Evolutionary conservation across 2,113 vertebrate genomes (phyloP), one percentile per base, ranked within the genome.

Genomic region (Gallinago media): DNA sequence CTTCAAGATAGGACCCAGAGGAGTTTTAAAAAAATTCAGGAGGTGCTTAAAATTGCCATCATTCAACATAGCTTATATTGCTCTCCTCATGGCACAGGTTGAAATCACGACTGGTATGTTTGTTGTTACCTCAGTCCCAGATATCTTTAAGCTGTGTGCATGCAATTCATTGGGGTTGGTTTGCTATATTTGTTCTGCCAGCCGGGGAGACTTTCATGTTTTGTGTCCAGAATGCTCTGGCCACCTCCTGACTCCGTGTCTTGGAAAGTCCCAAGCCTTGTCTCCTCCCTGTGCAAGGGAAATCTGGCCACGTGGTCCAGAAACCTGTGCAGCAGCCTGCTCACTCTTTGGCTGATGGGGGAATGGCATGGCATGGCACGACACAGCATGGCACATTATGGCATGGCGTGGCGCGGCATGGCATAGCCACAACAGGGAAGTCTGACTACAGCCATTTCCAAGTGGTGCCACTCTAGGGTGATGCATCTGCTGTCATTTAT

Each of bases 351-450:
- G 38, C 52, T 2, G 1, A 7, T 1, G 15, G 29, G 72, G 52
- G 47, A 6, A 67, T 42, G 40, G 40, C 38, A 15, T 4, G 12
- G 15, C 34, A 8, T 0, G 1, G 26, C 27, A 36, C 0, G 0
- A 44, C 26, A 18, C 1, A 18, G 8, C 10, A 6, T 8, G 15
- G 56, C 52, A 54, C 13, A 8, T 15, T 16, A 58, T 34, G 6
- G 68, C 15, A 40, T 2, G 32, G 11, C 31, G 36, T 1, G 6
- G 31, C 32, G 31, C 0, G 9, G 6, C 13, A 75, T 3, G 1
- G 32, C 32, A 44, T 2, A 8, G 11, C 25, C 55, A 54, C 2
- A 9, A 12, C 31, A 17, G 40, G 14, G 40, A 66, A 50, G 6
- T 55, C 81, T 46, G 63, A n/a, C 62, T 73, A 15, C 72, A 66